Conservation (phyloP, 2,113 vertebrate genomes). For the Lepisosteus oculatus region DNA sequence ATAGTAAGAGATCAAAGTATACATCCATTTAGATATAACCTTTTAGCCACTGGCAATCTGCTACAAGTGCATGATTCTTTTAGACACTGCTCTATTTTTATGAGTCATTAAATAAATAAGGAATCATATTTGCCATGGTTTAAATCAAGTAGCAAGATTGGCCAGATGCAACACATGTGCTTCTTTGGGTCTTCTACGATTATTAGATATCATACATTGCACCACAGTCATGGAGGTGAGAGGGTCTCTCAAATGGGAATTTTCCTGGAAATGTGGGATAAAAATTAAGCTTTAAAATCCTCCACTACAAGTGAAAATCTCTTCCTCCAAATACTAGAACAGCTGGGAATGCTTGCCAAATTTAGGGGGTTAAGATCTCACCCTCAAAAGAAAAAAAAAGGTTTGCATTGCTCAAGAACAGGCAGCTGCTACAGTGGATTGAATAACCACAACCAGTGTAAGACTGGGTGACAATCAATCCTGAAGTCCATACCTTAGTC, state of each 20-base stretch:
- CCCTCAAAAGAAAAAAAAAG: not conserved
- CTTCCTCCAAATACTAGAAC: conserved; percentile 23
- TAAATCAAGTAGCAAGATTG: not conserved
- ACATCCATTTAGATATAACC: not conserved
- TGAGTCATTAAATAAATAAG: conserved; percentile 11
- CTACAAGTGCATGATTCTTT: not conserved
- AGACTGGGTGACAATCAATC: not conserved
- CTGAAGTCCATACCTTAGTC: too few species aligned
- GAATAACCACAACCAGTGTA: not conserved
- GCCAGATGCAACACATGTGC: not conserved
- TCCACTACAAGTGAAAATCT: conserved; percentile 13
- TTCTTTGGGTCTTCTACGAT: not conserved
- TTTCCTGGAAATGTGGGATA: conserved; percentile 18
- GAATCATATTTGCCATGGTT: not conserved
- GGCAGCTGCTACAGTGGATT: conserved; percentile 1
- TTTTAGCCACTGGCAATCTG: not conserved
- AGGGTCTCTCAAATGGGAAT: not conserved
- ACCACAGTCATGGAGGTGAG: not conserved
- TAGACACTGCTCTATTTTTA: not conserved
- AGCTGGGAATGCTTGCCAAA: conserved; percentile 26
- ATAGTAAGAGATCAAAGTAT: conserved; percentile 6
- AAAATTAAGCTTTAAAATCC: conserved; percentile 20
- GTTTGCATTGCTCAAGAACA: not conserved
- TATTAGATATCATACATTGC: not conserved
- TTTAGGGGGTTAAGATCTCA: conserved; percentile 13